Percentiles rank a stretch among this genome's conserved stretches.
These are phyloP conservation scores for Drosophila melanica DNA, from an alignment of 1,140 invertebrate species.

Conservation along the genomic window DNA sequence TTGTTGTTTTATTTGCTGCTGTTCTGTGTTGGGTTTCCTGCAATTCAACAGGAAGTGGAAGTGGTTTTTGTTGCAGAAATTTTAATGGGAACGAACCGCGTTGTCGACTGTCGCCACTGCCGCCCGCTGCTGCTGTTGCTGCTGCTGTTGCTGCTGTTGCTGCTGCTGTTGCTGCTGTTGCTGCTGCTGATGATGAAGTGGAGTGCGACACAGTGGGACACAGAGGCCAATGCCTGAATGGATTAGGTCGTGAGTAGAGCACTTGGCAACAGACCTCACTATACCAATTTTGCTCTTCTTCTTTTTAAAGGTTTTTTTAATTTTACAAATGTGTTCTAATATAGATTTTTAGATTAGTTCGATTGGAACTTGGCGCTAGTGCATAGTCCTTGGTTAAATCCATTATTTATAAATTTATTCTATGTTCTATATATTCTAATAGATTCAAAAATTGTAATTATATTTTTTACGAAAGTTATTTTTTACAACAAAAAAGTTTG, in stretches of 20 bases:
- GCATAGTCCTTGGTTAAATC: no score
- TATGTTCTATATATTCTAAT: no score
- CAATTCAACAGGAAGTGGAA: slow-evolving; percentile 70
- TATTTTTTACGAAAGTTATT: no score
- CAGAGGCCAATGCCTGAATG: slow-evolving; percentile 1
- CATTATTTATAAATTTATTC: no score
- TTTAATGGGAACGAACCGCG: slow-evolving; percentile 38
- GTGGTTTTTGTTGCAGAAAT: slow-evolving; percentile 58
- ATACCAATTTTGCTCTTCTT: no score
- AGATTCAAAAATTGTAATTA: no score
- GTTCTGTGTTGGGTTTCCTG: slow-evolving; percentile 48
- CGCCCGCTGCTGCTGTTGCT: not conserved
- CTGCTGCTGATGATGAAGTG: slow-evolving; percentile 29
- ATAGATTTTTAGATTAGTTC: no score
- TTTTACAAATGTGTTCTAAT: no score
- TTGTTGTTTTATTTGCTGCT: slow-evolving; percentile 21
- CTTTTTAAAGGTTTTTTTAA: no score
- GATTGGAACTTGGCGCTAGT: no score
- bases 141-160: not conserved
- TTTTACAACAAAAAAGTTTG: no score
- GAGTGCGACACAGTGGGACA: slow-evolving; percentile 49
- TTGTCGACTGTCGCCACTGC: not conserved
- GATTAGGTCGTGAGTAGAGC: slow-evolving; percentile 16
- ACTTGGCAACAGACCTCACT: not conserved
- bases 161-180: not conserved